Conservation (phyloP, 2,113 vertebrate genomes). For the Festucalex cinctus region DNA sequence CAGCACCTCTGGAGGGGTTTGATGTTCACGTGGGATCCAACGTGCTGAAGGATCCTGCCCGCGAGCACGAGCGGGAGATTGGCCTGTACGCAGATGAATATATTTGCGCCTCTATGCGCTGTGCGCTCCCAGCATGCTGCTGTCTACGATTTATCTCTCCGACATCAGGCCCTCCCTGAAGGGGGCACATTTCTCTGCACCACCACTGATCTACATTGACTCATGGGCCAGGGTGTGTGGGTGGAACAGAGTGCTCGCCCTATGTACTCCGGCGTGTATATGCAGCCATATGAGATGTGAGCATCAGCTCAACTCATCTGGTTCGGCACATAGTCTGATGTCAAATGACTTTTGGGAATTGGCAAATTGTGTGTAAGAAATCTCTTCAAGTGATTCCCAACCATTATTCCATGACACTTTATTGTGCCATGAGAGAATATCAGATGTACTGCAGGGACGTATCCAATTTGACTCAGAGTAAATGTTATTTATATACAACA, state of each 20-base stretch:
- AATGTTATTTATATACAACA: too few relatives aligned
- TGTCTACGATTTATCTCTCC: constrained; percentile 80
- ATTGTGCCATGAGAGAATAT: constrained; percentile 28
- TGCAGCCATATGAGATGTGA: constrained; percentile 40
- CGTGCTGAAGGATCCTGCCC: constrained; percentile 77
- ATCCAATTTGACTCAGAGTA: too few relatives aligned
- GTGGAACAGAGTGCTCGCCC: constrained; percentile 41
- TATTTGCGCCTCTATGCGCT: constrained; percentile 57
- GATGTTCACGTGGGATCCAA: constrained; percentile 75
- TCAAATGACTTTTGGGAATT: constrained; percentile 32
- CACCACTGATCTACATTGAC: constrained; percentile 62
- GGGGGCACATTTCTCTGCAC: constrained; percentile 52
- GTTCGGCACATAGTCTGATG: constrained; percentile 30
- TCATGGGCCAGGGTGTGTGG: constrained; percentile 41
- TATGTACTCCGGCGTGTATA: constrained; percentile 35
- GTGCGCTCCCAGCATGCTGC: constrained; percentile 64
- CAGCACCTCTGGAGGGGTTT: constrained; percentile 72
- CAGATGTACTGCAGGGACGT: constrained; percentile 20
- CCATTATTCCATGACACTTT: too few relatives aligned
- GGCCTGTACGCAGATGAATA: constrained; percentile 47
- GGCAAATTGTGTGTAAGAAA: too few relatives aligned
- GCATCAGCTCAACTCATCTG: constrained; percentile 39
- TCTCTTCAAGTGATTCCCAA: too few relatives aligned
- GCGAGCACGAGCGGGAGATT: constrained; percentile 35
- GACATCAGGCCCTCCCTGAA: constrained; percentile 61